Conservation (phyloP, 2,113 vertebrate genomes). For the Ifrita kowaldi region DNA sequence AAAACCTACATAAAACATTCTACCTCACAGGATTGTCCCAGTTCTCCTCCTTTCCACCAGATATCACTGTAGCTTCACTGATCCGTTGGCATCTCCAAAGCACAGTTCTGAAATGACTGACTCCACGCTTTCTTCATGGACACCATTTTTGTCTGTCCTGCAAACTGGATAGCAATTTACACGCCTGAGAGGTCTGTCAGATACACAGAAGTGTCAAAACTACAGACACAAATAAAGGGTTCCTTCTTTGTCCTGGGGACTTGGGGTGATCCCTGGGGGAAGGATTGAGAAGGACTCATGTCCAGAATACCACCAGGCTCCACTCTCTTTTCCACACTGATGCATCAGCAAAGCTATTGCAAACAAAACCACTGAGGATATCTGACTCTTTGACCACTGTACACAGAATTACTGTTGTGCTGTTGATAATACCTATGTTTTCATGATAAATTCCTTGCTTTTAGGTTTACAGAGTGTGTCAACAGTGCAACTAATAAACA, state of each 20-base stretch:
- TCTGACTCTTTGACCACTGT: neutral
- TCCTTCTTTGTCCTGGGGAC: neutral
- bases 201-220: neutral
- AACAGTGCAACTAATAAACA: slow-evolving; percentile 34
- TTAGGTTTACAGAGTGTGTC: slow-evolving; percentile 17
- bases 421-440: slow-evolving; percentile 28
- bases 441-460: slow-evolving; percentile 31
- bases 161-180: neutral
- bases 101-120: neutral
- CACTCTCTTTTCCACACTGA: neutral
- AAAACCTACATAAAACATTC: neutral
- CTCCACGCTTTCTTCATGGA: neutral
- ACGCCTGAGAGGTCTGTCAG: neutral
- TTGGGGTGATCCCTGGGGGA: neutral
- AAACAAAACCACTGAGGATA: neutral
- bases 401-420: neutral
- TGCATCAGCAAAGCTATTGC: neutral
- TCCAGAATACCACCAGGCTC: neutral
- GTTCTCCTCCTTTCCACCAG: neutral
- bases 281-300: neutral
- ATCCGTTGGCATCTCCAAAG: rapidly evolving
- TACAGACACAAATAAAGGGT: neutral
- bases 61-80: neutral
- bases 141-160: neutral
- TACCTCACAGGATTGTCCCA: neutral